A percentile compares a stretch with the other conserved stretches of the same genome.
Conservation (phyloP, 2,113 vertebrate species). For the Anser brachyrhynchus region DNA sequence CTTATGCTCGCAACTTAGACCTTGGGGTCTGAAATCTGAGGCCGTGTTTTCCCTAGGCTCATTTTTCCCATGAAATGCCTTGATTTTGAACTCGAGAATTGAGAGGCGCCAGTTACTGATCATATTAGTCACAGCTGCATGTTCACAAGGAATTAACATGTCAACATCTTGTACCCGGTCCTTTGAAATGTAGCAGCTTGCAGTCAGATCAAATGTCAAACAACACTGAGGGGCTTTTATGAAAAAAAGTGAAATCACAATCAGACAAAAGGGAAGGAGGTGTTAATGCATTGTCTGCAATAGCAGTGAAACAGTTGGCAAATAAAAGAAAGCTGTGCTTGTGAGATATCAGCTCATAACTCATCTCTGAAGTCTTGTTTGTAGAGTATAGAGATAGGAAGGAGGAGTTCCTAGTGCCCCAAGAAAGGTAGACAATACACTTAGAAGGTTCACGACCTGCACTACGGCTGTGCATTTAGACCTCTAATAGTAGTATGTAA, state of each 20-base stretch:
- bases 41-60: constrained; percentile 22
- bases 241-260: not conserved
- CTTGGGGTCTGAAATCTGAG: constrained; percentile 23
- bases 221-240: not conserved
- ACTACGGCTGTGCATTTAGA: accelerated
- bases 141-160: constrained; percentile 17
- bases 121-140: constrained; percentile 41
- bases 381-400: not conserved
- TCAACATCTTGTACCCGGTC: constrained; percentile 6
- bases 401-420: not conserved
- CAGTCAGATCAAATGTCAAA: constrained; percentile 11
- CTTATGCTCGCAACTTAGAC: not conserved
- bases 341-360: not conserved
- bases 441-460: not conserved
- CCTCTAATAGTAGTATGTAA: not conserved
- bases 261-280: not conserved
- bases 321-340: not conserved
- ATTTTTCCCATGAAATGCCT: constrained; percentile 32
- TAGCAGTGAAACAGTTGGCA: not conserved
- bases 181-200: not conserved
- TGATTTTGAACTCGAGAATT: not conserved
- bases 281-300: not conserved
- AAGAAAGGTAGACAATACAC: not conserved
- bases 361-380: not conserved
- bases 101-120: not conserved